Evolutionary conservation across 2,888 invertebrate species (phyloP), one percentile per base, ranked within the genome.

Genomic region (Harpalus rufipes): DNA sequence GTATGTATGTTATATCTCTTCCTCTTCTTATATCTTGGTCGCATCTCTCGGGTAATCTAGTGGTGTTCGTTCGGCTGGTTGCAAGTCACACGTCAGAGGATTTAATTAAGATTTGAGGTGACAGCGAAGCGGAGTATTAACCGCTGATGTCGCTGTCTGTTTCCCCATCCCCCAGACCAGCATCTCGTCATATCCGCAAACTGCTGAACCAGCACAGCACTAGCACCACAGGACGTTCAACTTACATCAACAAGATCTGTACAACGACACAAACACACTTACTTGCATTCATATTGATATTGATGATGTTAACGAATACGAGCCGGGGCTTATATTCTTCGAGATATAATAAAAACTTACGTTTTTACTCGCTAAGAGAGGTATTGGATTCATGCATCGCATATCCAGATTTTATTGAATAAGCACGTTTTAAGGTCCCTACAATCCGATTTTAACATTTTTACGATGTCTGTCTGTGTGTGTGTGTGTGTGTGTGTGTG

Each of bases 21-120:
- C n/a, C 32, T 32, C 5, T 32, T 32, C 32, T 32, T 32, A 32
- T 32, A 32, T 25, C 21, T 8, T 12, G 39, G 14, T n/a, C 14
- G 68, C 41, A 21, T 21, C 44, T 44, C 44, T 8, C 6, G 72
- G 41, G 72, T 74, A 74, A 74, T 74, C 44, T 14, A 41, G 68
- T 68, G 68, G 32, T 39, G 32, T 32, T 32, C 32, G 68, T 68
- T 68, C 68, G 18, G 44, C 41, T 74, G 44, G 41, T 39, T 44
- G 7, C 72, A 44, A 41, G 12, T 41, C 18, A 74, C 72, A 74
- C 72, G 59, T 79, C 61, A 32, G 79, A 7, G 79, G 61, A 79
- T 61, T 79, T 79, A 79, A 79, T 79, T 79, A 79, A 79, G 59
- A 56, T 59, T 59, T 79, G 59, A 61, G 59, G 79, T 59, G 58